Conservation (phyloP, 2,797 vertebrate species). For the Myoxocephalus aenaeus region DNA sequence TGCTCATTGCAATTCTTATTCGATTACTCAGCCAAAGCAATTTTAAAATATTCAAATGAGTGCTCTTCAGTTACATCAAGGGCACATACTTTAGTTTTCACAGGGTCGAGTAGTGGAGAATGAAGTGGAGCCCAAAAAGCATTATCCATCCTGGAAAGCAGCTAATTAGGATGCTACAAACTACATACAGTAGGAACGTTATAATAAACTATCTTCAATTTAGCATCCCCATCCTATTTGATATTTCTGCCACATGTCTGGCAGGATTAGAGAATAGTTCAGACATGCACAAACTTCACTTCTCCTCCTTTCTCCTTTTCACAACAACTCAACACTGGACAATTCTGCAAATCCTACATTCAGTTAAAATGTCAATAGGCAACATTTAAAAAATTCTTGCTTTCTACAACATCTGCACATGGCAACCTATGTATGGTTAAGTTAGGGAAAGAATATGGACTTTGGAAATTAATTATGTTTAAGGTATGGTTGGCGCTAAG, state of each 20-base stretch:
- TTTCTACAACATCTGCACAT: background rate
- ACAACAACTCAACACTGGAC: background rate
- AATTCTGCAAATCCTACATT: background rate
- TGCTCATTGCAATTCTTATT: slow-evolving; percentile 7
- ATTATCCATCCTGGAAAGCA: slow-evolving; percentile 6
- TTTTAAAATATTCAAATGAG: slow-evolving; percentile 19
- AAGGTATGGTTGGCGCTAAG: background rate
- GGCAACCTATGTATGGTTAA: background rate
- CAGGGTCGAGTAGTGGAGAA: background rate
- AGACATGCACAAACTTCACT: background rate
- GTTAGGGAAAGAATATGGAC: background rate
- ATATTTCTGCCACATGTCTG: slow-evolving; percentile 1
- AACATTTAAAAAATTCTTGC: background rate
- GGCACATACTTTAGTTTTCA: background rate
- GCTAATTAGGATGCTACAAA: slow-evolving; percentile 1
- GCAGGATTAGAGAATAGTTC: background rate
- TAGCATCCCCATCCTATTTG: background rate
- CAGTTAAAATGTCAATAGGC: background rate
- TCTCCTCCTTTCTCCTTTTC: background rate
- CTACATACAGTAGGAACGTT: background rate
- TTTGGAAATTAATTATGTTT: background rate
- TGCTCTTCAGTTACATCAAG: background rate
- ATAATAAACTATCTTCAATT: slow-evolving; percentile 9
- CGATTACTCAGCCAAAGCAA: slow-evolving; percentile 18
- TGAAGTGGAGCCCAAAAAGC: background rate